Base-by-base conservation (phyloP, 2,888 invertebrate species). In the Meta bourneti region DNA sequence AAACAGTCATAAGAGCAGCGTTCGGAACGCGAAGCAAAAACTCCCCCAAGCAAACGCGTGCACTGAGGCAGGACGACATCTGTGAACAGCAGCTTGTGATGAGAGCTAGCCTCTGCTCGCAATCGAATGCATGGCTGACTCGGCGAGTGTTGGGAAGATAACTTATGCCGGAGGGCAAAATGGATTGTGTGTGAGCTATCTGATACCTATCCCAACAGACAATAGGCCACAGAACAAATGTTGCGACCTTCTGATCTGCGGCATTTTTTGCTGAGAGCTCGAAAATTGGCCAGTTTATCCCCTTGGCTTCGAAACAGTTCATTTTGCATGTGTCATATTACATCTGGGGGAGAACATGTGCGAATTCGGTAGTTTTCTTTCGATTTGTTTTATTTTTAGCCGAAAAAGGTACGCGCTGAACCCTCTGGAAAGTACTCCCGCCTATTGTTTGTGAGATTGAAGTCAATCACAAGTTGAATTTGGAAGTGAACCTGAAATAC, bases 81-180 rank as follows among this genome's bases (percentile, higher is more conserved):
- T 89, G 89, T 19, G 89, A 69, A 51, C 77, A 77, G 89, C 89
- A 89, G 89, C 89, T 89, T 89, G 88, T 80, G 88, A 88, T 81
- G 88, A 88, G 80, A 88, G 88, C 74, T 80, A n/a, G 74, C 52
- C 54, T 52, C 77, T 51, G 19, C 34, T 52, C 81, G 9, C 75
- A 79, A 70, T 52, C 71, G 61, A 49, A 88, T 89, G 89, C 89
- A 61, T 89, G 89, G 89, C 8, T 82, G 89, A 20, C 13, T 70
- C 51, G 11, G 16, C 0, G 69, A 9, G 72, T 13, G n/a, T 20
- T 5, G 51, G 72, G 79, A 71, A 49, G 78, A 69, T 70, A 71
- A 16, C 20, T 19, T n/a, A 69, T 49, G 49, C n/a, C 13, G 51
- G 34, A 34, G 34, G 34, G 34, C 34, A 34, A 16, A 78, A 78